Evolutionary conservation across 2,888 invertebrate species (phyloP).

Genomic region (Pardosa pseudoannulata): DNA sequence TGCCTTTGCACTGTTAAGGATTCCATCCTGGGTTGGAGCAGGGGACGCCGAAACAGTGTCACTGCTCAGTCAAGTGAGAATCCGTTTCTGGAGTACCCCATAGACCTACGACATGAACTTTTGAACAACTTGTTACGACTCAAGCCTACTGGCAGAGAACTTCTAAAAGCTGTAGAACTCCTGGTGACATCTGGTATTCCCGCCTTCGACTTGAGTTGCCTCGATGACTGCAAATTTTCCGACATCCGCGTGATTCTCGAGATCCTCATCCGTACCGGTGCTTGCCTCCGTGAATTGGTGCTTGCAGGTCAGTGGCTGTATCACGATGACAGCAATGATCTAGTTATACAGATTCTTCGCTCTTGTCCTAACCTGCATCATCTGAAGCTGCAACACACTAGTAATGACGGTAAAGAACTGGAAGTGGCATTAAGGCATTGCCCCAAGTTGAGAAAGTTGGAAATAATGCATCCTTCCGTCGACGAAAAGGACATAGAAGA

Average conservation of each 20-base stretch:
- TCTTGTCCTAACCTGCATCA: slow-evolving; percentile 63
- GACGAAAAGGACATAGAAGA: slow-evolving; percentile 69
- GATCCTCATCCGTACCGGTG: slow-evolving; percentile 51
- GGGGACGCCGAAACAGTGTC: slow-evolving; percentile 57
- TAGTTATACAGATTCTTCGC: slow-evolving; percentile 58
- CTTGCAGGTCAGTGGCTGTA: slow-evolving; percentile 72
- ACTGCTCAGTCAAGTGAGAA: slow-evolving; percentile 38
- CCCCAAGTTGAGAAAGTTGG: slow-evolving; percentile 67
- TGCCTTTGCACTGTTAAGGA: slow-evolving; percentile 65
- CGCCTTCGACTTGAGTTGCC: slow-evolving; percentile 67
- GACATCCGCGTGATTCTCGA: slow-evolving; percentile 62
- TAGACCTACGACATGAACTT: slow-evolving; percentile 72
- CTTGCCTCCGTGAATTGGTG: slow-evolving; percentile 54
- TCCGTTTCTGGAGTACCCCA: slow-evolving; percentile 70
- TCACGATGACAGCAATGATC: slow-evolving; percentile 32
- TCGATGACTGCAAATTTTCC: slow-evolving; percentile 70
- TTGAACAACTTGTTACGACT: slow-evolving; percentile 72
- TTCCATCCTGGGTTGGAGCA: slow-evolving; percentile 61
- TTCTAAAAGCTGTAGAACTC: slow-evolving; percentile 69
- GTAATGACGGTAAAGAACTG: slow-evolving; percentile 63
- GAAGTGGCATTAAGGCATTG: slow-evolving; percentile 68
- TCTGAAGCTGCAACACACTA: slow-evolving; percentile 73
- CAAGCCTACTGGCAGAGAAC: slow-evolving; percentile 62
- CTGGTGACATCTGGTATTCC: slow-evolving; percentile 70
- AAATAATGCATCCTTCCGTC: slow-evolving; percentile 74